phyloP scores from a whole-genome alignment of 2,113 vertebrate genomes.

The Paratilapia polleni region DNA sequence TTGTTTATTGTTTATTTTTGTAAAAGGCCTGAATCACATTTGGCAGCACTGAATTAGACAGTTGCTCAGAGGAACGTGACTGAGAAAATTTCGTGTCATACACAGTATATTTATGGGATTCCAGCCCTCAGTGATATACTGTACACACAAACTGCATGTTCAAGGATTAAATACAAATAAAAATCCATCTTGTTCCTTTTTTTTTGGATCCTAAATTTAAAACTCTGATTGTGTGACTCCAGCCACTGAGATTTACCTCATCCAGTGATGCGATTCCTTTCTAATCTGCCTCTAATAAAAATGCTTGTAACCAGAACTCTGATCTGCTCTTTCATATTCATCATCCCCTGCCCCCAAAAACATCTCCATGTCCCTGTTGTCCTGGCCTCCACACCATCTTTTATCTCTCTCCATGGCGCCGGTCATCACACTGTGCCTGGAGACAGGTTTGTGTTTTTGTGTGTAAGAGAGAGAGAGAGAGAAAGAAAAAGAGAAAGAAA shows the following conservation, averaged over 20 bases:
- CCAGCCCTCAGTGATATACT: neutral
- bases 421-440: neutral
- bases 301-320: neutral
- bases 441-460: conserved; percentile 15
- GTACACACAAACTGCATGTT: neutral
- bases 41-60: too few relatives aligned
- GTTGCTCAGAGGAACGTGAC: too few relatives aligned
- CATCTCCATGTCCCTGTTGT: neutral
- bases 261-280: neutral
- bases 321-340: neutral
- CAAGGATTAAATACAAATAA: neutral
- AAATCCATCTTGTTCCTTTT: neutral
- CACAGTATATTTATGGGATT: neutral
- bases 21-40: too few relatives aligned
- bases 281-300: conserved; percentile 3
- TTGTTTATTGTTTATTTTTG: too few relatives aligned
- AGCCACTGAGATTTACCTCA: neutral
- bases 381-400: neutral
- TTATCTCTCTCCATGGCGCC: neutral
- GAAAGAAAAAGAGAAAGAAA: conserved; percentile 70
- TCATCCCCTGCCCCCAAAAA: neutral
- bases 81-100: neutral
- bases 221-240: neutral
- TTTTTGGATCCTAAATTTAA: neutral
- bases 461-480: conserved; percentile 70